These are phyloP conservation scores for Zosterops japonicus DNA, from an alignment of 2,113 vertebrate genomes.

Conservation along the genomic window DNA sequence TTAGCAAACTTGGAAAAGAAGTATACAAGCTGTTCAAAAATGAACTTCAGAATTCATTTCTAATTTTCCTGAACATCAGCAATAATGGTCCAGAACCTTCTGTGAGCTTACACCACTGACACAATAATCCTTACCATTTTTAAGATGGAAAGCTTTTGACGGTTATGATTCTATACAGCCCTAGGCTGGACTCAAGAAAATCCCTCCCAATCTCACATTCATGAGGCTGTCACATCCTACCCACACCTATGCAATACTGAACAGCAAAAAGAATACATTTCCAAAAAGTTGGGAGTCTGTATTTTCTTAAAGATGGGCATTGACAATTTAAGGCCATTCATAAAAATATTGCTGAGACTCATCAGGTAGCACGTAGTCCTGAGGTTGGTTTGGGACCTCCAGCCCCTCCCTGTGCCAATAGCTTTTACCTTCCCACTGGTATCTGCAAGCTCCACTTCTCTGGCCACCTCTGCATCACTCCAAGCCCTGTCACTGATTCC, in stretches of 20 bases:
- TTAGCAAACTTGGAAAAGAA: not conserved
- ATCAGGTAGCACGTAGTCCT: not conserved
- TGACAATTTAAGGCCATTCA: not conserved
- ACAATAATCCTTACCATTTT: not conserved
- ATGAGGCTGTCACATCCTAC: not conserved
- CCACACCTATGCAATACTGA: rapidly evolving
- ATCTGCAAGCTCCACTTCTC: rapidly evolving
- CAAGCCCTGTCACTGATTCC: not conserved
- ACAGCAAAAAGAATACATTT: not conserved
- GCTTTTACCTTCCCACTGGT: rapidly evolving
- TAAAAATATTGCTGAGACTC: not conserved
- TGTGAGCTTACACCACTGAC: not conserved
- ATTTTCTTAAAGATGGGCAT: not conserved
- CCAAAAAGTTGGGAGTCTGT: not conserved
- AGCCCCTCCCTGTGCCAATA: rapidly evolving
- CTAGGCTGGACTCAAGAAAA: not conserved
- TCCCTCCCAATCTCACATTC: not conserved
- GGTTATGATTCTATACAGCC: not conserved
- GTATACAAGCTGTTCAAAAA: not conserved
- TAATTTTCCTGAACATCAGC: not conserved
- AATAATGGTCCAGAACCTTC: not conserved
- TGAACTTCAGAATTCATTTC: not conserved
- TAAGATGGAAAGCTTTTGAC: not conserved
- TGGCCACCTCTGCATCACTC: not conserved
- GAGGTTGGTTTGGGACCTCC: not conserved